Evolutionary conservation across 2,797 vertebrate species (phyloP), one percentile per base, ranked within the genome.

Genomic region (Tadarida brasiliensis): DNA sequence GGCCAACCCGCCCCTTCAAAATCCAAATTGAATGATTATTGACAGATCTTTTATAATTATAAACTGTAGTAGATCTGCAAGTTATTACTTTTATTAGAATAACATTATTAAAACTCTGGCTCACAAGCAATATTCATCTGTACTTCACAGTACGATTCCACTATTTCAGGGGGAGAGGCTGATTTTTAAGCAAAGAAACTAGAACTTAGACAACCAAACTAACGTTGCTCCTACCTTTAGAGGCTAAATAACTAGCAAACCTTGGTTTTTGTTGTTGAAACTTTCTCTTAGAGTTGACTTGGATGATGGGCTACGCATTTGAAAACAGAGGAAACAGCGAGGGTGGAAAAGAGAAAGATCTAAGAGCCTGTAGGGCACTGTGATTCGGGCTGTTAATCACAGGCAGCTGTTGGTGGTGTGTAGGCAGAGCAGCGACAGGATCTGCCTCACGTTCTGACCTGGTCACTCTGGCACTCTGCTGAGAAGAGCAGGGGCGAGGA

Each of bases 141-240:
- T 63, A 39, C 3, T 7, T 84, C 65, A 57, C 26, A 11, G 33
- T 82, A 71, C 84, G 76, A 80, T 76, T 61, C 68, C 26, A 49
- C 39, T 76, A 70, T 87, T 87, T 92, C 70, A 94, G 73, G 54
- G 68, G 65, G 71, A 81, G 71, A 57, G 65, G 26, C 20, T 94
- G 80, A 73, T 51, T 73, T 91, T 83, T 85, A 93, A 83, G 47
- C n/a, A 65, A 80, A 93, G 68, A 82, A 68, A 74, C 56, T 70
- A 80, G 56, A 92, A 91, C 8, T 63, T 87, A 81, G 54, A 73
- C 47, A 89, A 78, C 17, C 28, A 71, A 93, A 51, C 19, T 78
- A 78, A 91, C 54, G 7, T 44, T 11, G 14, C 51, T 86, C 20
- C 44, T 85, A 56, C 30, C 87, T 90, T 63, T 8, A 83, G 80